phyloP scores from a whole-genome alignment of 2,888 invertebrate genomes.

The Eupeodes latifasciatus region DNA sequence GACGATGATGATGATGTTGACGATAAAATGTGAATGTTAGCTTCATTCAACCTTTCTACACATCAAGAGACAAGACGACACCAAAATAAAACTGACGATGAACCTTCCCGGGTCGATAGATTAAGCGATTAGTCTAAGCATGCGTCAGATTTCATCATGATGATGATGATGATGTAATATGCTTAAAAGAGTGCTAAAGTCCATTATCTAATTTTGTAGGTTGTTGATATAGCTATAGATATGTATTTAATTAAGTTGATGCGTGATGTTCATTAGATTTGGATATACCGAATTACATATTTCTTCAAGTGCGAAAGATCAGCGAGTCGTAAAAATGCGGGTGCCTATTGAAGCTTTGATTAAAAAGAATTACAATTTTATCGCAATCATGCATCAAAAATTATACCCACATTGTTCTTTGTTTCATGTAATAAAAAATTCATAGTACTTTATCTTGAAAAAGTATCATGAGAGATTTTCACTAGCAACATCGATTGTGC shows the following conservation, averaged over 20 bases:
- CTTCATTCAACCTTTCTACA: background rate
- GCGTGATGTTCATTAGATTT: conserved; percentile 19
- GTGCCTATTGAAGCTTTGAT: background rate
- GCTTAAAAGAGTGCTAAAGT: conserved; percentile 35
- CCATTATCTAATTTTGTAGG: conserved; percentile 46
- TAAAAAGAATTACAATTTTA: background rate
- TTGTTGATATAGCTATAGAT: too few relatives aligned
- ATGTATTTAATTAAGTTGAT: conserved; percentile 56
- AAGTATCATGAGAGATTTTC: conserved; percentile 52
- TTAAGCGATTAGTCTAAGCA: conserved; percentile 57
- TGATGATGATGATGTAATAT: conserved; percentile 51
- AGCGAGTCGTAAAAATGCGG: conserved; percentile 8
- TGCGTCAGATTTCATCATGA: conserved; percentile 18
- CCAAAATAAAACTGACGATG: too few relatives aligned
- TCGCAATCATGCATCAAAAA: background rate
- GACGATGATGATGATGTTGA: conserved; percentile 52
- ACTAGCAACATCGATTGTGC: conserved; percentile 33
- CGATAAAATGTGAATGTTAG: conserved; percentile 37
- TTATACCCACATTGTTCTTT: background rate
- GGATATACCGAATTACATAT: background rate
- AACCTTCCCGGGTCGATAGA: conserved; percentile 51
- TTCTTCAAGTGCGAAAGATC: conserved; percentile 34
- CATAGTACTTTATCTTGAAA: background rate
- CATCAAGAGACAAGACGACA: background rate
- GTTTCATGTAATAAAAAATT: background rate